Percentiles rank a stretch among this genome's conserved stretches.
Conservation (phyloP, 2,113 vertebrate species). For the Fulmarus glacialis region DNA sequence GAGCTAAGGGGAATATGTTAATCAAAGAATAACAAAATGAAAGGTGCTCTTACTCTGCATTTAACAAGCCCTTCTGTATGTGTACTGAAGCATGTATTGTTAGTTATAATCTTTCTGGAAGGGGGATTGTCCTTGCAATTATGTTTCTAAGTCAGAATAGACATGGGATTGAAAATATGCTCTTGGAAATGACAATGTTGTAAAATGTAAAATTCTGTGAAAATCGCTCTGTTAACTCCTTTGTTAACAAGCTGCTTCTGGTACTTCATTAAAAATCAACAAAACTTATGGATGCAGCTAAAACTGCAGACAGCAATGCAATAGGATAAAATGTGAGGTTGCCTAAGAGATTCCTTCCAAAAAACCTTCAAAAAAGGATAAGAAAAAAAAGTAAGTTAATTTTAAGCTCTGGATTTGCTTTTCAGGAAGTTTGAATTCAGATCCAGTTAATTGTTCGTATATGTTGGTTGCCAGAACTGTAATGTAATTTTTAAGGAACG, state of each 20-base stretch:
- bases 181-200: not conserved
- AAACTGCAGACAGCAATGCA: not conserved
- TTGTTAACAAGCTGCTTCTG: not conserved
- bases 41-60: not conserved
- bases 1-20: not conserved
- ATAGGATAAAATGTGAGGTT: not conserved
- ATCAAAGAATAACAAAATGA: conserved; percentile 16
- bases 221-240: conserved; percentile 3
- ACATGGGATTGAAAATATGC: conserved; percentile 7
- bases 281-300: not conserved
- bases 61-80: not conserved
- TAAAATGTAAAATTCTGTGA: not conserved
- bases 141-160: not conserved
- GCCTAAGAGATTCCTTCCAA: not conserved
- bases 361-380: not conserved
- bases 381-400: not conserved
- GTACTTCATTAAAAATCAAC: conserved; percentile 23
- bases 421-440: not conserved
- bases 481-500: not conserved
- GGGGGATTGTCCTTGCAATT: conserved; percentile 1
- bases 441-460: not conserved
- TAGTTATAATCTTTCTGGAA: not conserved
- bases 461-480: not conserved
- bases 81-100: not conserved
- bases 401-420: not conserved